Percentiles rank a stretch among this genome's conserved stretches.
Evolutionary conservation across 2,888 invertebrate genomes (phyloP).

Genomic region (Eurytoma californica): DNA sequence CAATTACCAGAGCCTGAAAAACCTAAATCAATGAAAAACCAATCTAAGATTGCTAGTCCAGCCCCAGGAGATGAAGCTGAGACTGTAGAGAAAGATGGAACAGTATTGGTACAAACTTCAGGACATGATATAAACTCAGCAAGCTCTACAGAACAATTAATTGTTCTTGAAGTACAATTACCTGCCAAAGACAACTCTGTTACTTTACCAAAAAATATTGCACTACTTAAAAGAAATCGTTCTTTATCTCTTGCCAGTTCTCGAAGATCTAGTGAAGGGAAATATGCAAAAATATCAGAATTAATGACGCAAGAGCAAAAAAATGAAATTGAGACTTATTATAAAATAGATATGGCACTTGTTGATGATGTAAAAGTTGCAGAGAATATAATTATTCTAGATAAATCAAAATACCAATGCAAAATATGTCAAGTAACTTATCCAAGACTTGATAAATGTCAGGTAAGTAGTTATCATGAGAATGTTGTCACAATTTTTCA

Average conservation of each 20-base stretch:
- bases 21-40: conserved; percentile 26
- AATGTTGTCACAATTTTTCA: not conserved
- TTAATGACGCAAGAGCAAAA: conserved; percentile 68
- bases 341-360: conserved; percentile 63
- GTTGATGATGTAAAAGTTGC: conserved; percentile 62
- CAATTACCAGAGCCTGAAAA: conserved; percentile 29
- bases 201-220: conserved; percentile 5
- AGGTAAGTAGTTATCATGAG: conserved; percentile 55
- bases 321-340: conserved; percentile 63
- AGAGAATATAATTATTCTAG: conserved; percentile 59
- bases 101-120: conserved; percentile 16
- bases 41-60: conserved; percentile 45
- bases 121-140: conserved; percentile 20
- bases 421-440: conserved; percentile 64
- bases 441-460: conserved; percentile 66
- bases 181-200: conserved; percentile 28
- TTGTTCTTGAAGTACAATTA: conserved; percentile 48
- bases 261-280: conserved; percentile 55
- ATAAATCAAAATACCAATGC: conserved; percentile 63
- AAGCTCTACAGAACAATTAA: conserved; percentile 33
- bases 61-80: conserved; percentile 58
- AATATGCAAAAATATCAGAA: conserved; percentile 64
- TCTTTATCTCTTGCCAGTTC: conserved; percentile 23
- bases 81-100: conserved; percentile 21
- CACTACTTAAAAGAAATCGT: conserved; percentile 18